A percentile compares a stretch with the other conserved stretches of the same genome.
Conservation (phyloP, 92 coral and sea anemone genomes). For the Parazoanthus darwini region DNA sequence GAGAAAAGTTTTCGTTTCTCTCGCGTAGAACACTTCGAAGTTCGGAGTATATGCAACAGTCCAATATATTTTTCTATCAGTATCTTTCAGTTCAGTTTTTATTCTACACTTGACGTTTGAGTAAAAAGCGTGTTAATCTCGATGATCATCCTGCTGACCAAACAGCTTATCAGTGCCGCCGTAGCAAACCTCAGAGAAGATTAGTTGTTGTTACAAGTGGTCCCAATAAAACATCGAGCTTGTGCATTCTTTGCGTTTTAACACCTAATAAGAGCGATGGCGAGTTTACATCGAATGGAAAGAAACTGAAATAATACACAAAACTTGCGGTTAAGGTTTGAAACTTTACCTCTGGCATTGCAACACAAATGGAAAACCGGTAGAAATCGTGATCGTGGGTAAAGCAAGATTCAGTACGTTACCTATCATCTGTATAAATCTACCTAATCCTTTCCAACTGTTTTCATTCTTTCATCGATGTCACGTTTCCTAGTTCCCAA, state of each 20-base stretch:
- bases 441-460: conserved; percentile 10
- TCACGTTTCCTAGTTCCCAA: conserved; percentile 4
- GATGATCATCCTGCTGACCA: background rate
- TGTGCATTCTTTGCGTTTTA: conserved; percentile 10
- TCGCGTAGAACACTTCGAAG: too few relatives aligned
- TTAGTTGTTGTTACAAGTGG: conserved; percentile 15
- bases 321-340: background rate
- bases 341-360: background rate
- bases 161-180: background rate
- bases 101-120: background rate
- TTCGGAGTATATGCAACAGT: too few relatives aligned
- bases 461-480: conserved; percentile 20
- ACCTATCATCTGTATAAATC: background rate
- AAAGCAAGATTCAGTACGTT: conserved; percentile 13
- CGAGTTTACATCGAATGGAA: background rate
- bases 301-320: background rate
- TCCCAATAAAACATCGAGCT: background rate
- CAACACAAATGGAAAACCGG: background rate
- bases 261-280: background rate
- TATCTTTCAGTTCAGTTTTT: too few relatives aligned
- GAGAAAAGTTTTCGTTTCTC: too few relatives aligned
- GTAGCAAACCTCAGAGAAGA: conserved; percentile 7
- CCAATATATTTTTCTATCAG: background rate
- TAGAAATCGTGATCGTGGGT: background rate
- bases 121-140: background rate